Evolutionary conservation across 2,797 vertebrate species (phyloP), one percentile per base, ranked within the genome.

Genomic region (Kryptopterus vitreolus): DNA sequence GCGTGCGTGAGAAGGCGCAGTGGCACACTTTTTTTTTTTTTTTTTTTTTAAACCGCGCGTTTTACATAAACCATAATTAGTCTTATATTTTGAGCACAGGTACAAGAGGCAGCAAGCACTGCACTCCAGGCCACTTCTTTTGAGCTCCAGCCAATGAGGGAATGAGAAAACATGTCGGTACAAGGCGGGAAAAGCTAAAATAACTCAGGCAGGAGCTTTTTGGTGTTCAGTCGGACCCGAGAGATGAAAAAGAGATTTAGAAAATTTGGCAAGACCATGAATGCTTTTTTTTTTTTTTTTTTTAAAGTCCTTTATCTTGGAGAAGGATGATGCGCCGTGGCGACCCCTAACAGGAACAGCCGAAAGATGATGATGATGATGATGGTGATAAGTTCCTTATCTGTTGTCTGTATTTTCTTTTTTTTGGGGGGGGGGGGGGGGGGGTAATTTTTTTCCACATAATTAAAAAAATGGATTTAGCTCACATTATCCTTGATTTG

Each of bases 171-270:
- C 24, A 57, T 3, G 38, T 38, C 13, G 1, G 13, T 38, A 26
- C 7, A 43, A 35, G 53, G 6, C 58, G 31, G 33, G 35, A 73
- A 55, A 35, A 38, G 70, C 11, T 31, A 16, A n/a, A 73, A 57
- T 57, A 35, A 73, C 69, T 72, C 50, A 24, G n/a, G 31, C 12
- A 73, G 31, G 24, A 55, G 31, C 20, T 52, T 46, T 16, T 50
- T 55, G 50, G 52, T 57, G 52, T 55, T 58, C 53, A 57, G 71
- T 29, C 58, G 71, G 33, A 73, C 53, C 20, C 71, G 38, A 13
- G n/a, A 35, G 35, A 58, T 74, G 35, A 43, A 74, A 74, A 26
- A 22, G 52, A 73, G 71, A n/a, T 22, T 24, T 13, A 24, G 9
- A 10, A 9, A 24, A 22, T 57, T 73, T 58, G 52, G 71, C 71